Base-by-base conservation (phyloP, 2,797 vertebrate genomes). In the Adrianichthys oophorus region DNA sequence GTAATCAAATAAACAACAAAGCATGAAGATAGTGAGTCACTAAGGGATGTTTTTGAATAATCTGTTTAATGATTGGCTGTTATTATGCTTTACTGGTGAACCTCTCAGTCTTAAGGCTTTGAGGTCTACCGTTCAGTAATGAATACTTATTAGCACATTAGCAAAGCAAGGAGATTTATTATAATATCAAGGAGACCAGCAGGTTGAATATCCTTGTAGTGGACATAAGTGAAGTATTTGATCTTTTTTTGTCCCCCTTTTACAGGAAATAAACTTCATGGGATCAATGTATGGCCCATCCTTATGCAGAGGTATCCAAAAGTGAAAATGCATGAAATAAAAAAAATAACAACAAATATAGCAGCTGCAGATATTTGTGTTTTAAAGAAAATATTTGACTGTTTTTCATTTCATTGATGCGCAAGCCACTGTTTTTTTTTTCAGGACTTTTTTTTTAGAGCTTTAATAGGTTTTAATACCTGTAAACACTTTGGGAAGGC, bases 121-220 rank as follows among this genome's bases (percentile, higher is more conserved):
- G 83, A 86, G 83, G 76, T 85, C 59, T 45, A 50, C 74, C 72
- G 73, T 59, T 72, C 52, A 45, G 67, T 81, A 79, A 85, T 79
- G 79, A 89, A 85, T 86, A 80, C 83, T 76, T 76, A 77, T 78
- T 80, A 87, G 79, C 64, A 59, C 68, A 86, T 86, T 78, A 82
- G 65, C 68, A 69, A 71, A 79, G 80, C 78, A 72, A 79, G 68
- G 78, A 64, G 55, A 71, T 71, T 83, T 76, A 86, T 87, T 85
- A 80, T 16, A 83, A 87, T 85, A 87, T 85, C 83, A 85, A 89
- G 80, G 84, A 75, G 65, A 65, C 49, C 77, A 74, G 50, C 48
- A 47, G 53, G 77, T 85, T 71, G 70, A 76, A 68, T 49, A 57
- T 13, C 63, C 79, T 76, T 79, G 71, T 44, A 54, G 55, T 18